Conservation (phyloP, 2,888 invertebrate genomes). For the Ectemnius lituratus region DNA sequence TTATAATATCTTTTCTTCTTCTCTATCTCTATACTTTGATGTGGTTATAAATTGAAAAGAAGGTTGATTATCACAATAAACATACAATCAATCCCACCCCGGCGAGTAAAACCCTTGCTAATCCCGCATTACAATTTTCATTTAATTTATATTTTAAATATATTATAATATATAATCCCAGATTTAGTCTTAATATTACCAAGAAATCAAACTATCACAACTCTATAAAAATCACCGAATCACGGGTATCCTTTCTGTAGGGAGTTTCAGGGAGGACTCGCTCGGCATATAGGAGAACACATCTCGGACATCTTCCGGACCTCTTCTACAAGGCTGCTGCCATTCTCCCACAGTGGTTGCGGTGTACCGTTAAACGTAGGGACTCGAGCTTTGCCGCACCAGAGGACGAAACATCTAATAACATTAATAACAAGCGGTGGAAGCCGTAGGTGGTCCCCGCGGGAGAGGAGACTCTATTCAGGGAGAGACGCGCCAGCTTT, state of each 20-base stretch:
- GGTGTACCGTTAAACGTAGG: constrained; percentile 65
- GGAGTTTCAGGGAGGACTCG: constrained; percentile 18
- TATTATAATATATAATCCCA: too few species aligned
- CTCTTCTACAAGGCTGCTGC: constrained; percentile 59
- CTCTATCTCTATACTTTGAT: too few species aligned
- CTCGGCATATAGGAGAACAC: constrained; percentile 43
- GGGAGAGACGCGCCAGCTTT: constrained; percentile 29
- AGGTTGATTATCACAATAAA: too few species aligned
- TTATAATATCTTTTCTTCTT: too few species aligned
- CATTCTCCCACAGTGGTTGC: constrained; percentile 61
- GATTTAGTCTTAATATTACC: too few species aligned
- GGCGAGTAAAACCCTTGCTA: too few species aligned
- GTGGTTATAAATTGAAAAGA: too few species aligned
- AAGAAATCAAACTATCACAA: too few species aligned
- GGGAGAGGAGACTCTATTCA: neutral
- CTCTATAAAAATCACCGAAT: too few species aligned
- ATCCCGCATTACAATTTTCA: too few species aligned
- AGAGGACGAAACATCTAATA: constrained; percentile 67
- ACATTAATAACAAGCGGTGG: constrained; percentile 64
- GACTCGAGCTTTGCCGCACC: constrained; percentile 54
- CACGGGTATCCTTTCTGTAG: neutral
- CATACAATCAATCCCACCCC: too few species aligned
- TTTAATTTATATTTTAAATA: too few species aligned
- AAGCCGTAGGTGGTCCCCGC: constrained; percentile 56
- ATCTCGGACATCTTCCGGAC: constrained; percentile 61